A percentile compares a stretch with the other conserved stretches of the same genome.
Evolutionary conservation across 2,888 invertebrate species (phyloP).

Genomic region (Platycheirus rosarum): DNA sequence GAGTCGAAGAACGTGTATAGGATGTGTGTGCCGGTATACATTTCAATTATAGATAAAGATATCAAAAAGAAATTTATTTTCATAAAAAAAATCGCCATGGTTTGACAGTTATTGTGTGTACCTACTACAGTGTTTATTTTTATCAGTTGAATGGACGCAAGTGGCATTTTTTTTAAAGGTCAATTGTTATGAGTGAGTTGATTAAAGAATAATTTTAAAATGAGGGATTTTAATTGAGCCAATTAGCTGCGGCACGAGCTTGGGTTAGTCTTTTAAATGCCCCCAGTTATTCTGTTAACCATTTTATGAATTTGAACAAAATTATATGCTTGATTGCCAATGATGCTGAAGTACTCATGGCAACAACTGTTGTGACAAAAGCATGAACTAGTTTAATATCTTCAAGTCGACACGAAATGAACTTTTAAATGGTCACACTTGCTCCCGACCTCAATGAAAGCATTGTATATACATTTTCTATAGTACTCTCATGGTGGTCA

Average conservation of each 20-base stretch:
- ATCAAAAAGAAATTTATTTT: conserved; percentile 13
- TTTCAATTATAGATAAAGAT: conserved; percentile 3
- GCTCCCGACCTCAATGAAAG: too few species aligned
- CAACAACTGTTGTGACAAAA: too few species aligned
- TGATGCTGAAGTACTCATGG: too few species aligned
- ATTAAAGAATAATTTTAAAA: neutral
- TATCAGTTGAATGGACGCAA: neutral
- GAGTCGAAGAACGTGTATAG: too few species aligned
- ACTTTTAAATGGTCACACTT: too few species aligned
- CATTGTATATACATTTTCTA: too few species aligned
- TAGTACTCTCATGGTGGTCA: too few species aligned
- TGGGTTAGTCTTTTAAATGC: too few species aligned
- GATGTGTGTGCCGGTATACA: conserved; percentile 1
- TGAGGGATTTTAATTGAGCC: conserved; percentile 4
- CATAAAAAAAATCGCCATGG: conserved; percentile 5
- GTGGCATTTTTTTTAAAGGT: neutral
- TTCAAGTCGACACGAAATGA: too few species aligned
- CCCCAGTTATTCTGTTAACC: neutral
- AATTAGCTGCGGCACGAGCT: conserved; percentile 14
- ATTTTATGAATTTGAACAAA: neutral
- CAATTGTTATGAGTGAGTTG: neutral
- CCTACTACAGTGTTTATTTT: too few species aligned
- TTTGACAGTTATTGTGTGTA: neutral
- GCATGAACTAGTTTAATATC: too few species aligned
- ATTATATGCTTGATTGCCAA: too few species aligned